Evolutionary conservation across 2,113 vertebrate genomes (phyloP).

Genomic region (Rhombomys opimus): DNA sequence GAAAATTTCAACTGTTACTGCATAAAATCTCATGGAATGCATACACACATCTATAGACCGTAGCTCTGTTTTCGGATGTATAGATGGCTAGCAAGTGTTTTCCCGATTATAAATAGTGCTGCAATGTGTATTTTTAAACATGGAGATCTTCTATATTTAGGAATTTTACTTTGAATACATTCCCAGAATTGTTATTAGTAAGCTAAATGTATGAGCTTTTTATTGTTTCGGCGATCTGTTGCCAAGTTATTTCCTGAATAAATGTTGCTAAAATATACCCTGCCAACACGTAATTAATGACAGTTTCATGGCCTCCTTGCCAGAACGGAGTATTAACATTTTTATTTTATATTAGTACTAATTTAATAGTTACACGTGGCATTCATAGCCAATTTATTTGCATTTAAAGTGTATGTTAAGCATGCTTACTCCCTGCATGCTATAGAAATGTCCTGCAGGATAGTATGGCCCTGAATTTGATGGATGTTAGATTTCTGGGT

Average conservation of each 20-base stretch:
- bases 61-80: neutral
- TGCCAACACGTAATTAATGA: constrained; percentile 65
- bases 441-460: neutral
- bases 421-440: neutral
- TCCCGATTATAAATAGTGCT: constrained; percentile 55
- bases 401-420: constrained; percentile 48
- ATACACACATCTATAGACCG: neutral
- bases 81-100: constrained; percentile 42
- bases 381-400: constrained; percentile 56
- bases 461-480: neutral
- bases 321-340: constrained; percentile 65
- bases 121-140: constrained; percentile 59
- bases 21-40: neutral
- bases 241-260: constrained; percentile 71
- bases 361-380: constrained; percentile 62
- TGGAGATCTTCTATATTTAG: constrained; percentile 69
- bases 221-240: constrained; percentile 48
- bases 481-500: neutral
- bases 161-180: constrained; percentile 62
- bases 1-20: constrained; percentile 13
- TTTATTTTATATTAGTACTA: constrained; percentile 75
- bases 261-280: constrained; percentile 44
- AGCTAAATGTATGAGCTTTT: constrained; percentile 52
- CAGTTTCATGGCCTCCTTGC: constrained; percentile 61
- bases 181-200: constrained; percentile 59